Evolutionary conservation across 2,797 vertebrate genomes (phyloP).

Genomic region (Eulemur albifrons): DNA sequence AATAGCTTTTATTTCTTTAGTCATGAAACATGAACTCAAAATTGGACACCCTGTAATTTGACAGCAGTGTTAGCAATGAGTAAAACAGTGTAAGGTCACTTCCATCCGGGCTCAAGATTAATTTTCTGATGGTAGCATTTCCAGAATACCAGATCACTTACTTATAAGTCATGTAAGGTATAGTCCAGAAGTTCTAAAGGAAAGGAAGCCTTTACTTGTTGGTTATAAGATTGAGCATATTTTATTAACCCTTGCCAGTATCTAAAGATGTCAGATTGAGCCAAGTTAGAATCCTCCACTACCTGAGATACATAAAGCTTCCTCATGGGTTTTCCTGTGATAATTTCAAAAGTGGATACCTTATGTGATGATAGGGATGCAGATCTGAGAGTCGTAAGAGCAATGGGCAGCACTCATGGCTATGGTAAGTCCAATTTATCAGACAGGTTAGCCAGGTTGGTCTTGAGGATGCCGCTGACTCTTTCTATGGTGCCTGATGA

Average conservation of each 20-base stretch:
- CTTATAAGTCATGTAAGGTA: background rate
- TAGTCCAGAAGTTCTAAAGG: background rate
- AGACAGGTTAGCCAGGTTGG: background rate
- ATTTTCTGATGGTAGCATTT: background rate
- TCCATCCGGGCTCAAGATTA: background rate
- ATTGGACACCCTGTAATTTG: background rate
- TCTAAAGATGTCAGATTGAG: background rate
- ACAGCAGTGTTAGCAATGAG: background rate
- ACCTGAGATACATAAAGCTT: background rate
- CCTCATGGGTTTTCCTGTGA: background rate
- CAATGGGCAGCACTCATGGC: background rate
- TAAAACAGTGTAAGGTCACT: background rate
- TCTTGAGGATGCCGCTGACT: background rate
- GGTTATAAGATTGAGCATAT: background rate
- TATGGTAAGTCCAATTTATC: background rate
- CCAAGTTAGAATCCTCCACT: background rate
- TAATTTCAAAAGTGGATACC: background rate
- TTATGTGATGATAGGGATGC: background rate
- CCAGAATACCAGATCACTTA: background rate
- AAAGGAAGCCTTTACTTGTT: background rate
- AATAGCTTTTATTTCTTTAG: background rate
- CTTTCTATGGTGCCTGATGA: background rate
- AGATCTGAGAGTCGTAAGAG: too few relatives aligned
- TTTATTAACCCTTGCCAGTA: background rate
- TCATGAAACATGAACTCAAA: background rate